These are phyloP conservation scores for Leucoraja ocellata DNA, from an alignment of 2,797 vertebrate genomes.

Conservation along the genomic window DNA sequence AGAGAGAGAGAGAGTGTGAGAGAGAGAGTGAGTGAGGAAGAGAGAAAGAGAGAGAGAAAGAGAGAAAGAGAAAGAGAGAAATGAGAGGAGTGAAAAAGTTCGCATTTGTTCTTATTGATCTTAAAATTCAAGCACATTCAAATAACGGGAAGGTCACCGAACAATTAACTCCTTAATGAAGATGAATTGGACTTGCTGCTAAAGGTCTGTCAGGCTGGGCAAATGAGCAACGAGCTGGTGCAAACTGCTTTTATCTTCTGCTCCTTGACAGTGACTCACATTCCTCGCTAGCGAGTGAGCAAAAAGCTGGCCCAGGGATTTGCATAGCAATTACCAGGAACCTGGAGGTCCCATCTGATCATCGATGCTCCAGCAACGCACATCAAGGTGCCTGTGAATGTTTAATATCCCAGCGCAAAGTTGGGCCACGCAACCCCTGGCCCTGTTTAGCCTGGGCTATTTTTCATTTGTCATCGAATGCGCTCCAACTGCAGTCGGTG, in stretches of 20 bases:
- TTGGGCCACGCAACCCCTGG: not conserved
- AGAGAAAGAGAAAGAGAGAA: not conserved
- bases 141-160: constrained; percentile 50
- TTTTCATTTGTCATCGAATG: constrained; percentile 22
- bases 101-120: constrained; percentile 27
- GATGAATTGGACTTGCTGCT: constrained; percentile 66
- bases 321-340: constrained; percentile 43
- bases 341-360: constrained; percentile 48
- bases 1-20: not conserved
- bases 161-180: constrained; percentile 76
- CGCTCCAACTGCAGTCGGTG: not conserved
- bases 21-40: not conserved
- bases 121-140: constrained; percentile 1
- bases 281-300: constrained; percentile 51
- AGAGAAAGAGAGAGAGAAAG: not conserved
- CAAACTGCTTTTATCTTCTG: constrained; percentile 57
- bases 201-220: constrained; percentile 67
- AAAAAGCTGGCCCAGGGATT: constrained; percentile 50
- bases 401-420: not conserved
- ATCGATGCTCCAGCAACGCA: constrained; percentile 41
- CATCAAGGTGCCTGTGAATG: not conserved
- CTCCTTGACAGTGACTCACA: constrained; percentile 54
- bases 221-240: constrained; percentile 47
- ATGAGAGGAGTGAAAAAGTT: not conserved
- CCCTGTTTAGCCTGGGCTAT: constrained; percentile 29